Percentiles rank a stretch among this genome's conserved stretches.
These are phyloP conservation scores for Neoaliturus tenellus DNA, from an alignment of 2,888 invertebrate genomes.

Conservation along the genomic window DNA sequence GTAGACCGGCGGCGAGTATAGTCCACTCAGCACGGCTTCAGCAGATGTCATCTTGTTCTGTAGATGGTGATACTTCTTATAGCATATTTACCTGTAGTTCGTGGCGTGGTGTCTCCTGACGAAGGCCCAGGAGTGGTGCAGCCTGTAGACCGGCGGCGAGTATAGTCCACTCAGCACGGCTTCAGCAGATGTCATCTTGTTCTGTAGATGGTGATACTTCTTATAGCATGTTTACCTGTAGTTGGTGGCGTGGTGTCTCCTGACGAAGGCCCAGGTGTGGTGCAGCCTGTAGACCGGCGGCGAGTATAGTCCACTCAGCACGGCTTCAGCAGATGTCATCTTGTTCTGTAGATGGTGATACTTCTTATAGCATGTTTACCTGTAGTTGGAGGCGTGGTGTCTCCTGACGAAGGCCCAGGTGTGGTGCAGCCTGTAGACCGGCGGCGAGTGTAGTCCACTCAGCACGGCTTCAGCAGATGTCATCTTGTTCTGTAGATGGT, in stretches of 20 bases:
- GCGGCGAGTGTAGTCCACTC: conserved; percentile 74
- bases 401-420: conserved; percentile 75
- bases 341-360: too few species aligned
- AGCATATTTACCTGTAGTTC: conserved; percentile 74
- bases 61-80: too few species aligned
- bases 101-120: conserved; percentile 74
- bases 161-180: conserved; percentile 74
- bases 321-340: too few species aligned
- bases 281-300: conserved; percentile 74
- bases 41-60: too few species aligned
- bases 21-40: conserved; percentile 72
- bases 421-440: conserved; percentile 73
- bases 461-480: conserved; percentile 71
- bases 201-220: too few species aligned
- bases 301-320: conserved; percentile 74
- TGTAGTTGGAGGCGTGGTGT: conserved; percentile 75
- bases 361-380: too few species aligned
- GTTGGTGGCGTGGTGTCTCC: conserved; percentile 74
- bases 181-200: too few species aligned
- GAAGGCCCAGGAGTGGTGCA: conserved; percentile 74
- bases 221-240: conserved; percentile 74
- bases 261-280: conserved; percentile 74
- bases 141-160: conserved; percentile 74
- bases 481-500: too few species aligned
- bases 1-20: conserved; percentile 76